Evolutionary conservation across 2,113 vertebrate species (phyloP).

Genomic region (Melanerpes formicivorus): DNA sequence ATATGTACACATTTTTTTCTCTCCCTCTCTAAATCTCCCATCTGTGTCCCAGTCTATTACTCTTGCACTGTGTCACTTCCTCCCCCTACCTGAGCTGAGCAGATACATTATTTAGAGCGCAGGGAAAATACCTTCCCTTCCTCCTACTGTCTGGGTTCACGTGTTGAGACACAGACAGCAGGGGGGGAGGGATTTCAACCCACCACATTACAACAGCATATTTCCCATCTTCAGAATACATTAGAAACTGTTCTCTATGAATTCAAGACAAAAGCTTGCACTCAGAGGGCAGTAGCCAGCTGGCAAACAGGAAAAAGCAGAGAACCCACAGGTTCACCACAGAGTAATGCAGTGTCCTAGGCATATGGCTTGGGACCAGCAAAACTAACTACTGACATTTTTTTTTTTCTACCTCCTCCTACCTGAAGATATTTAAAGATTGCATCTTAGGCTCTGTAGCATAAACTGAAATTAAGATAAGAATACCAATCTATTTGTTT

Average conservation of each 20-base stretch:
- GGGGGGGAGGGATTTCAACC: too few relatives aligned
- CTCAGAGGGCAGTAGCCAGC: not conserved
- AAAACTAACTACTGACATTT: not conserved
- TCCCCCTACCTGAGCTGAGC: not conserved
- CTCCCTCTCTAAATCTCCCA: not conserved
- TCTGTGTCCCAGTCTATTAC: fast-evolving
- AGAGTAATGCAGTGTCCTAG: fast-evolving
- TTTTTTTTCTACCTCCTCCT: not conserved
- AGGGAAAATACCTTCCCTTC: not conserved
- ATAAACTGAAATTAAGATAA: not conserved
- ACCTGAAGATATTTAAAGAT: not conserved
- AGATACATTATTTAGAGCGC: not conserved
- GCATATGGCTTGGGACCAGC: not conserved
- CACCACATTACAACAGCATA: too few relatives aligned
- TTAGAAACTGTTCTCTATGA: not conserved
- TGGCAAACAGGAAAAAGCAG: not conserved
- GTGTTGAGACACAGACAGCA: not conserved
- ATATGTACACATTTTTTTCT: fast-evolving
- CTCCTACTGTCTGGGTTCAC: not conserved
- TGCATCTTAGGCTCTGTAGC: not conserved
- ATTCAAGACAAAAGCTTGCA: not conserved
- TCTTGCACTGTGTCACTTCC: not conserved
- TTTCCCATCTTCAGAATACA: not conserved
- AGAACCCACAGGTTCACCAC: not conserved
- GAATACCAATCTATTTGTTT: not conserved